Base-by-base conservation (phyloP, 2,888 invertebrate species). In the Yponomeuta sedellus region DNA sequence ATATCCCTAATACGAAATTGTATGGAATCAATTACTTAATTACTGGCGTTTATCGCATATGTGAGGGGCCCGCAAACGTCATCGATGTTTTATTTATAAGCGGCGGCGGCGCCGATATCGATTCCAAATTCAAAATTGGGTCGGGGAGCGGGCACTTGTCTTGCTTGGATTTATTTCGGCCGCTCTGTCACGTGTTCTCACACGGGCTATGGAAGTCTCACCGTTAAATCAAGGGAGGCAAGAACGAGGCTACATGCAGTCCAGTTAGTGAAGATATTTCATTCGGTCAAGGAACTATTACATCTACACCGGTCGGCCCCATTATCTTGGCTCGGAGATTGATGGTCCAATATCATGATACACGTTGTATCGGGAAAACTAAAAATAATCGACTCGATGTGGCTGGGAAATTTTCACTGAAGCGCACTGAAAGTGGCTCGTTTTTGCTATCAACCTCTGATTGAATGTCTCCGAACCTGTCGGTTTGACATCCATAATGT, bases 271-370 rank as follows among this genome's bases (percentile, higher is more conserved):
- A 77, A 76, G 80, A 85, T 83, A 81, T 84, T 85, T 84, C 83
- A 84, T 85, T 74, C 82, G 82, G 84, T 81, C 84, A 85, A 85
- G 82, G 81, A 82, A 84, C 82, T 83, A 79, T 83, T 84, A 85
- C 68, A 69, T 80, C 78, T 80, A 71, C 78, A 75, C 75, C 75
- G 77, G 12, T 34, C 74, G 75, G 71, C 78, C 78, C 79, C 80
- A 84, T 85, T 87, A 85, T 86, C 83, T 85, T 81, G 75, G 75
- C 77, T 72, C 70, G 76, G 81, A 84, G 86, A 86, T 88, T 85
- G 85, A 86, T 87, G 81, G 75, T 75, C 81, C 80, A 82, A 86
- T 86, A 85, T 83, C 79, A 78, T 80, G 79, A 83, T 82, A 19
- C 44, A 63, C 44, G 20, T 22, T 52, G 44, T 52, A 52, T 52